Base-by-base conservation (phyloP, 2,113 vertebrate species). In the Circaetus gallicus region DNA sequence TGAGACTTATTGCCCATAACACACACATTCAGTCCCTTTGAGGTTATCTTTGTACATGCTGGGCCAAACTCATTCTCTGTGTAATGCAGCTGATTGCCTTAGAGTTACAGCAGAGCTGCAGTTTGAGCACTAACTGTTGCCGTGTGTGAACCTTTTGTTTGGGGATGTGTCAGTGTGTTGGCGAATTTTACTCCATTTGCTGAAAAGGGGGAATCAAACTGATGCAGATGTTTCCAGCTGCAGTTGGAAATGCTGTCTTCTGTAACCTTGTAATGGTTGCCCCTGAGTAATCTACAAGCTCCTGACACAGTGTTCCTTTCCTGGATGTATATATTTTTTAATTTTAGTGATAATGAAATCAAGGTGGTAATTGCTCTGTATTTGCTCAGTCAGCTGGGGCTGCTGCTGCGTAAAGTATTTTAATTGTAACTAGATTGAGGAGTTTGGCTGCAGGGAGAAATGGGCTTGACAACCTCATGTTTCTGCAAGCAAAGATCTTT, bases 401-500 rank as follows among this genome's bases (percentile, higher is more conserved):
- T 89, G 61, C 72, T 93, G 80, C 65, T 82, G 40, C 1, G 1
- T 55, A 1, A 66, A 74, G 16, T 58, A 10, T 70, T 95, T 94
- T 80, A 89, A 65, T 72, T 53, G 16, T 72, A 56, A 59, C 19
- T 76, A 43, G 43, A 49, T 14, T 67, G 73, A 82, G 72, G 70
- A 59, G 24, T 47, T 78, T 67, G 69, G 38, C 77, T 93, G 43
- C 61, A 18, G 59, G 45, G 42, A 63, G 67, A 61, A 82, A 61
- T 20, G 36, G 36, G 21, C 56, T 65, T 76, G 67, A 79, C 38
- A 38, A 4, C 71, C 61, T 89, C 28, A 3, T 29, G 43, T 63
- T 95, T 76, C 77, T 87, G 65, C 43, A 72, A 82, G 43, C 45
- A 40, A 40, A 91, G 66, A 15, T 63, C 73, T 94, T 72, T 79